phyloP scores from a whole-genome alignment of 2,888 invertebrate genomes.

The Netelia virgata region DNA sequence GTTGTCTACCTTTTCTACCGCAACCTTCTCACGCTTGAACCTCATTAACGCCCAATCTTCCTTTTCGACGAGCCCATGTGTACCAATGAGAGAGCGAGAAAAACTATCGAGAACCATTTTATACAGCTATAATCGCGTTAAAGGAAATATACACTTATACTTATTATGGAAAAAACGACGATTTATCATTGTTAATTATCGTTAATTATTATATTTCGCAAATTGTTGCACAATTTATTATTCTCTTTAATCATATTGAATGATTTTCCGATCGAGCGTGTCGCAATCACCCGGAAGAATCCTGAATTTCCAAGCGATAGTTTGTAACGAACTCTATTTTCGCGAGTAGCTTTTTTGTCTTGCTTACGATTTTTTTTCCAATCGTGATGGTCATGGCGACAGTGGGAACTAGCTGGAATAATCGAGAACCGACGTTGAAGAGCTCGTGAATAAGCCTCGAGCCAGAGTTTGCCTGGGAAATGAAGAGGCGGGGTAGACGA shows the following conservation, averaged over 20 bases:
- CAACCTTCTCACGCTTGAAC: conserved; percentile 10
- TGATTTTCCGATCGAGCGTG: no score
- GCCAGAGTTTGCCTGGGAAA: conserved; percentile 42
- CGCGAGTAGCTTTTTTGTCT: neutral
- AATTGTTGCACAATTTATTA: no score
- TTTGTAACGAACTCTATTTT: neutral
- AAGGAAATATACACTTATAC: no score
- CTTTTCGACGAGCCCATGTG: neutral
- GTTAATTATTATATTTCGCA: no score
- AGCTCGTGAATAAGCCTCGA: conserved; percentile 54
- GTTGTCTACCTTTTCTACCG: neutral
- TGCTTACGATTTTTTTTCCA: conserved; percentile 16
- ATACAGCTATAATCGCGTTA: no score
- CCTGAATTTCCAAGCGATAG: no score
- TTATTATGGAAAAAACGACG: no score
- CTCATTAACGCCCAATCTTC: conserved; percentile 20
- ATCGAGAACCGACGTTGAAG: conserved; percentile 13
- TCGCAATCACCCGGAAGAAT: no score
- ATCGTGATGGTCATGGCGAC: conserved; percentile 25
- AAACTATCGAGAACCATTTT: no score
- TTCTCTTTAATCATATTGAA: no score
- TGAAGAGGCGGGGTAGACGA: conserved; percentile 51
- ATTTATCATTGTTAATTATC: no score
- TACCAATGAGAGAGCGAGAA: neutral
- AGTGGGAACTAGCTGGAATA: conserved; percentile 7